Conservation (phyloP, 1,140 invertebrate species). For the Dendroctonus ponderosae region DNA sequence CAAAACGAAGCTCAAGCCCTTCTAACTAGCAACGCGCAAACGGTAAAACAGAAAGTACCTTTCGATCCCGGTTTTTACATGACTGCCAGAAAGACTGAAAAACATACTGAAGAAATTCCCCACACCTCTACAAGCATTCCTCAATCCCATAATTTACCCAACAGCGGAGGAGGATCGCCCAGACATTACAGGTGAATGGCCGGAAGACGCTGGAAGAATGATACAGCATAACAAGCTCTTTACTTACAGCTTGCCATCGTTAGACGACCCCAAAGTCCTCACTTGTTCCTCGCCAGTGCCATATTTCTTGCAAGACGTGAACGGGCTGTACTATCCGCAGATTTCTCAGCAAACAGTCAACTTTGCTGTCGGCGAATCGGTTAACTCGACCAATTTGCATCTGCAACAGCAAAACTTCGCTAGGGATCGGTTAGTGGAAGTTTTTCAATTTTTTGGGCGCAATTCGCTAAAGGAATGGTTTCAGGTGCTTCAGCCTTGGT, state of each 20-base stretch:
- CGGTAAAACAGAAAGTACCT: constrained; percentile 72
- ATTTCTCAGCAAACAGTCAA: constrained; percentile 54
- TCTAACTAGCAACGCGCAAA: constrained; percentile 67
- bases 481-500: constrained; percentile 61
- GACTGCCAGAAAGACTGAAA: constrained; percentile 37
- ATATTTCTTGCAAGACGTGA: constrained; percentile 47
- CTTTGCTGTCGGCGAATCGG: constrained; percentile 66
- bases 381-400: constrained; percentile 54
- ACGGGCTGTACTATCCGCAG: constrained; percentile 45
- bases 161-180: constrained; percentile 48
- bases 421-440: constrained; percentile 45
- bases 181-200: constrained; percentile 54
- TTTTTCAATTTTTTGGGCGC: neutral
- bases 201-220: too few relatives aligned
- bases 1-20: constrained; percentile 74
- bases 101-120: constrained; percentile 17
- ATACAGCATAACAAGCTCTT: neutral
- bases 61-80: constrained; percentile 59
- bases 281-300: constrained; percentile 48
- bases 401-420: constrained; percentile 43
- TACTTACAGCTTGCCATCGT: constrained; percentile 57
- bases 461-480: neutral
- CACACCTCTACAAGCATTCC: constrained; percentile 16
- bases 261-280: constrained; percentile 56
- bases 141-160: constrained; percentile 5